Evolutionary conservation across 2,888 invertebrate species (phyloP).

Genomic region (Eupithecia pulchellata): DNA sequence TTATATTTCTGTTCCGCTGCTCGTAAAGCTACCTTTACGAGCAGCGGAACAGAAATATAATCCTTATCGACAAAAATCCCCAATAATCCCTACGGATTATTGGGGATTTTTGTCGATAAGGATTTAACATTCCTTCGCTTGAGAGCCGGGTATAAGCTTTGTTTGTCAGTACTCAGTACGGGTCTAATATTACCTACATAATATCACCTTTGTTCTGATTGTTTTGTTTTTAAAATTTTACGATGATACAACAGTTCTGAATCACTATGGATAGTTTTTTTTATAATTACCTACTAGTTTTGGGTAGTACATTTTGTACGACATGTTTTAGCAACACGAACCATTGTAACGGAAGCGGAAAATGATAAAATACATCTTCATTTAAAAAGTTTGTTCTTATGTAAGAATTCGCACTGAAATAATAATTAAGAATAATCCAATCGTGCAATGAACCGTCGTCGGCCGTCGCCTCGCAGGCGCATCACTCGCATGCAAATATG

Average conservation of each 20-base stretch:
- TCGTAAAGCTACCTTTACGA: constrained; percentile 31
- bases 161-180: background rate
- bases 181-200: background rate
- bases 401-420: constrained; percentile 12
- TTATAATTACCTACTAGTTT: background rate
- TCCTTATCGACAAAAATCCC: constrained; percentile 40
- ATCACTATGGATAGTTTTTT: background rate
- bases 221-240: background rate
- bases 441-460: constrained; percentile 33
- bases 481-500: constrained; percentile 31
- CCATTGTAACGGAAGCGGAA: background rate
- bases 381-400: background rate
- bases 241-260: constrained; percentile 1
- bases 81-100: constrained; percentile 33
- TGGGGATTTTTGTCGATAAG: constrained; percentile 41
- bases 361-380: background rate
- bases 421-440: constrained; percentile 29
- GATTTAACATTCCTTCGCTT: constrained; percentile 19
- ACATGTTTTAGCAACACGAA: background rate
- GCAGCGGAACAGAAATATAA: too few species aligned
- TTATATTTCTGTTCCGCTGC: constrained; percentile 47
- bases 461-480: constrained; percentile 23
- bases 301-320: background rate
- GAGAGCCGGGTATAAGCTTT: background rate
- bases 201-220: background rate